Evolutionary conservation across 2,888 invertebrate genomes (phyloP), one percentile per base, ranked within the genome.

Genomic region (Gonocerus acuteangulatus): DNA sequence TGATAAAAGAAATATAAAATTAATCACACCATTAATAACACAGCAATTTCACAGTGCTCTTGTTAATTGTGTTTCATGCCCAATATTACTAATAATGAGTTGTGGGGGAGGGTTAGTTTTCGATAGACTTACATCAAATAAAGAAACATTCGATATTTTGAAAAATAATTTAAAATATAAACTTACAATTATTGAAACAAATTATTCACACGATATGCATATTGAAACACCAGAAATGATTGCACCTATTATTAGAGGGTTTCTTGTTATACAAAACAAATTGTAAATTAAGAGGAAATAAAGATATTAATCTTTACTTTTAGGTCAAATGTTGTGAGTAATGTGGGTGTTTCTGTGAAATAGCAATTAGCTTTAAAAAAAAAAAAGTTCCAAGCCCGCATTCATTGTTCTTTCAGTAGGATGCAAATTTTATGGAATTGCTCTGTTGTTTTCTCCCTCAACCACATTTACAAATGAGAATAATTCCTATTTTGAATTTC

Each of bases 181-280:
- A 36, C 62, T 68, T 6, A 45, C 52, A 44, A 58, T 52, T 22
- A 19, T 60, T 6, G 19, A 64, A 44, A 65, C 68, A 2, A 61
- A 66, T 18, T 69, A 68, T 1, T 67, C 63, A 45, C 70, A 70
- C 57, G 67, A 69, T 59, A 67, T 69, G 16, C 69, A 70, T 45
- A 62, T 68, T 19, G 66, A 68, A 22, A 27, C 65, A 51, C 68
- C 70, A 19, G 64, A 67, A 54, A 61, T 59, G 42, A 52, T 70
- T 42, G 64, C 67, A 13, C 48, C 60, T 2, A 19, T 63, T 7
- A 58, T 69, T 27, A 36, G 21, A 22, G 58, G 60, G 44, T 69
- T 68, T 61, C 32, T 69, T n/a, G 4, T 23, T 11, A 6, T 39
- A 15, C 13, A 39, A 39, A 39, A 3, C 3, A 39, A 39, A 15